Evolutionary conservation across 1,140 invertebrate species (phyloP).

Genomic region (Coptotermes formosanus): DNA sequence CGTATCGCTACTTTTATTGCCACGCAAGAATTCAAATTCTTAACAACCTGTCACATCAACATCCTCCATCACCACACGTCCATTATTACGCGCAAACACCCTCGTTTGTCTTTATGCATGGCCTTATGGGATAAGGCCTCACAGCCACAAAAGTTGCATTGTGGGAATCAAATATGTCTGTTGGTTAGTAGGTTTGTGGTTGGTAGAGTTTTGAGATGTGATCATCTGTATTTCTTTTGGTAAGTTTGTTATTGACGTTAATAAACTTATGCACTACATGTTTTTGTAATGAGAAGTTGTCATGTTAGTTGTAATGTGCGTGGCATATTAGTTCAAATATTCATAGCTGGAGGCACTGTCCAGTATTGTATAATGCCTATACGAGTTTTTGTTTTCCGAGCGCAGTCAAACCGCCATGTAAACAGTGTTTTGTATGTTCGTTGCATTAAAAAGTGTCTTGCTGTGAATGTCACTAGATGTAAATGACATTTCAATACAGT

Average conservation of each 20-base stretch:
- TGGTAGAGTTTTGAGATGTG: neutral
- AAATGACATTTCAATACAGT: neutral
- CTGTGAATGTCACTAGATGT: neutral
- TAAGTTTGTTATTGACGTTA: neutral
- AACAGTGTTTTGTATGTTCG: neutral
- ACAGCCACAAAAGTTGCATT: neutral
- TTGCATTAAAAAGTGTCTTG: neutral
- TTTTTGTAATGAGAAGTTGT: neutral
- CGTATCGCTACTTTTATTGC: neutral
- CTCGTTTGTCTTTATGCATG: neutral
- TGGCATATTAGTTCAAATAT: too few species aligned
- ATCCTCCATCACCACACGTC: neutral
- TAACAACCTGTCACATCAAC: neutral
- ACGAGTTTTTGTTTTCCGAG: neutral
- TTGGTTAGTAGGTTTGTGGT: neutral
- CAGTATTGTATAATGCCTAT: neutral
- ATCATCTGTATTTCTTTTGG: neutral
- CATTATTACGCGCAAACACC: neutral
- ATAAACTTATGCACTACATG: neutral
- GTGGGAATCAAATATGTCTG: slow-evolving; percentile 8
- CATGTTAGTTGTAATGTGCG: too few species aligned
- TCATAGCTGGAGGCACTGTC: too few species aligned
- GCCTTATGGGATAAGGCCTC: neutral
- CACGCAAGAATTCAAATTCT: neutral
- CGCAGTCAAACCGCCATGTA: neutral